These are phyloP conservation scores for Deilephila elpenor DNA, from an alignment of 2,888 invertebrate species.

Conservation along the genomic window DNA sequence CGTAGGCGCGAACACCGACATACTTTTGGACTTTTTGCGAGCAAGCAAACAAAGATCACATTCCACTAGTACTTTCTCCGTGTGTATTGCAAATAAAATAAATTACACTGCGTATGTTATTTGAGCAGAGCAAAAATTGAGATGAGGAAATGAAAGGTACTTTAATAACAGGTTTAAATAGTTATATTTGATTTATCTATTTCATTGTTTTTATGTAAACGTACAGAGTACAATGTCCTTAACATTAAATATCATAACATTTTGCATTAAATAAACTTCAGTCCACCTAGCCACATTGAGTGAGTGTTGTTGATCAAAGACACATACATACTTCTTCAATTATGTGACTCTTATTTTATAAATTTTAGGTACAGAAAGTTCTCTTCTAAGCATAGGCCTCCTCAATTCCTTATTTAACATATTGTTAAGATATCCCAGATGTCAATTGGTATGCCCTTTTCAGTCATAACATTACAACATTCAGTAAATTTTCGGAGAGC, in stretches of 20 bases:
- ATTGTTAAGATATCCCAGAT: no score
- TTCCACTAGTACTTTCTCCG: conserved; percentile 47
- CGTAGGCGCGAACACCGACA: conserved; percentile 60
- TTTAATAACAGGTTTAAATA: neutral
- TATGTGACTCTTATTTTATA: no score
- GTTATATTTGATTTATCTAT: neutral
- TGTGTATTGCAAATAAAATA: conserved; percentile 21
- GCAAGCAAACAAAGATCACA: conserved; percentile 62
- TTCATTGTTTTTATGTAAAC: no score
- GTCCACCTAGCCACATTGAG: no score
- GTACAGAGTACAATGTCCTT: no score
- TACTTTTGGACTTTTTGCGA: conserved; percentile 60
- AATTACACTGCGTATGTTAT: neutral
- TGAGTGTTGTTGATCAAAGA: no score
- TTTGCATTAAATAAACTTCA: no score
- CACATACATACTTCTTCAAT: no score
- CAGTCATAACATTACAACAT: neutral
- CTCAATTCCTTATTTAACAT: no score
- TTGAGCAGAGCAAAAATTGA: neutral
- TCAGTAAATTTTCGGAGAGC: neutral
- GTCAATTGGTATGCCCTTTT: neutral
- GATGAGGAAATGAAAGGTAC: neutral
- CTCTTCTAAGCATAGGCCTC: no score
- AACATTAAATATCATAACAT: no score
- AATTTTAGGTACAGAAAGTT: no score